A percentile compares a stretch with the other conserved stretches of the same genome.
These are phyloP conservation scores for Macaria liturata DNA, from an alignment of 2,888 invertebrate species.

Conservation along the genomic window DNA sequence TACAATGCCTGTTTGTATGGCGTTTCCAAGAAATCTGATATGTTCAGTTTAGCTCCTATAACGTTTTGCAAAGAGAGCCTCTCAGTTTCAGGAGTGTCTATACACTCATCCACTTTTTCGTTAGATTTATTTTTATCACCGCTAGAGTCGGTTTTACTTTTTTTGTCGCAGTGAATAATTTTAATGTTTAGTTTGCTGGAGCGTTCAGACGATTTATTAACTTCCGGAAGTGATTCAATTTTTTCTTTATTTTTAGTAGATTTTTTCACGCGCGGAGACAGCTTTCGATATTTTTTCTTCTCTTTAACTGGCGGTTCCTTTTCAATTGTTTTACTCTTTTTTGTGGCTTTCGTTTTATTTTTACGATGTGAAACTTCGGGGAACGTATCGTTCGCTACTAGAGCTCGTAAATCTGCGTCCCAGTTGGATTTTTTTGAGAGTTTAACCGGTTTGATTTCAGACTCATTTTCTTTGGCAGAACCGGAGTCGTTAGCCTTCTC, in stretches of 20 bases:
- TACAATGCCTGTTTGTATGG: constrained; percentile 81
- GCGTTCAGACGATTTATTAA: background rate
- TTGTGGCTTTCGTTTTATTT: constrained; percentile 38
- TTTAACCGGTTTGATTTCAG: constrained; percentile 31
- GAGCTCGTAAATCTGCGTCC: constrained; percentile 69
- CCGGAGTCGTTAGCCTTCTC: constrained; percentile 34
- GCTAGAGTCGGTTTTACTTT: constrained; percentile 39
- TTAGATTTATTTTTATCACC: constrained; percentile 46
- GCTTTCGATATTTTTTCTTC: constrained; percentile 28
- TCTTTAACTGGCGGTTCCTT: constrained; percentile 25
- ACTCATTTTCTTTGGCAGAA: constrained; percentile 41
- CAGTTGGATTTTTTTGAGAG: constrained; percentile 54
- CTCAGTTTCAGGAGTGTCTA: constrained; percentile 72
- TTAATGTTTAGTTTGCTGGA: constrained; percentile 59
- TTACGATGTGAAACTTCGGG: constrained; percentile 22
- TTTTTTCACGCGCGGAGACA: constrained; percentile 39
- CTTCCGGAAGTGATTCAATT: constrained; percentile 25
- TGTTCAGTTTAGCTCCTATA: constrained; percentile 71
- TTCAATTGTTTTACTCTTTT: constrained; percentile 36
- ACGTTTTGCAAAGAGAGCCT: constrained; percentile 67
- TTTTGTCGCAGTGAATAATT: constrained; percentile 44
- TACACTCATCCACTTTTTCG: constrained; percentile 44
- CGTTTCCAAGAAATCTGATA: constrained; percentile 81
- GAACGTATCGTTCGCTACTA: constrained; percentile 41
- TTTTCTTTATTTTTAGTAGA: constrained; percentile 41